These are phyloP conservation scores for Gasterosteus aculeatus DNA, from an alignment of 2,113 vertebrate genomes.

Conservation along the genomic window DNA sequence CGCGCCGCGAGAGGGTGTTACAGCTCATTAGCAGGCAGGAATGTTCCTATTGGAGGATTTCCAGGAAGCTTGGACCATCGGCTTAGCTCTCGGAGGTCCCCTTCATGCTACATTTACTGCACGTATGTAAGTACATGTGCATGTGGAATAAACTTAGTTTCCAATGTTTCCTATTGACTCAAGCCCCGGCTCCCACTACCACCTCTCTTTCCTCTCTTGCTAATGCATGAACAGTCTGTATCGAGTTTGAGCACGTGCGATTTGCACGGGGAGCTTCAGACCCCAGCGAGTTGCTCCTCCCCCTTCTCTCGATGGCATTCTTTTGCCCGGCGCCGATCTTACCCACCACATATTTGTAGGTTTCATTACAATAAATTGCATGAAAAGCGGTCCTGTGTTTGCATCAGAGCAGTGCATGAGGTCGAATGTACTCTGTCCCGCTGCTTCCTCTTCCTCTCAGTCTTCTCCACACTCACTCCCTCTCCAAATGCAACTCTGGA, in stretches of 20 bases:
- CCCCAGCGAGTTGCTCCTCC: neutral
- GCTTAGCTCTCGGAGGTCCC: constrained; percentile 68
- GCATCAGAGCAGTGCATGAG: neutral
- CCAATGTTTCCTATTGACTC: constrained; percentile 55
- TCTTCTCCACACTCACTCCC: constrained; percentile 6
- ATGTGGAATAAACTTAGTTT: constrained; percentile 46
- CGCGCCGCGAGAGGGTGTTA: constrained; percentile 60
- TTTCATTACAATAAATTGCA: constrained; percentile 27
- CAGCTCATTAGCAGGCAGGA: constrained; percentile 81
- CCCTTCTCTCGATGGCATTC: constrained; percentile 11
- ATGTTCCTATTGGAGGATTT: constrained; percentile 79
- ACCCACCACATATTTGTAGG: constrained; percentile 3
- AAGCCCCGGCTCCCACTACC: constrained; percentile 28
- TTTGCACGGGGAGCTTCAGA: constrained; percentile 35
- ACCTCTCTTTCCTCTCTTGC: constrained; percentile 6
- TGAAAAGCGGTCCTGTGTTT: constrained; percentile 42
- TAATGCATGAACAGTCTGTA: constrained; percentile 24
- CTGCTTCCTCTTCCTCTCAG: neutral
- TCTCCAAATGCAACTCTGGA: constrained; percentile 51
- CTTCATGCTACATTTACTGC: constrained; percentile 74
- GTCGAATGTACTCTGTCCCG: constrained; percentile 21
- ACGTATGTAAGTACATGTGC: constrained; percentile 54
- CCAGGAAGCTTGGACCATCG: constrained; percentile 72
- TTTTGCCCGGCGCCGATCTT: constrained; percentile 9
- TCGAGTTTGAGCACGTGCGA: constrained; percentile 16